Evolutionary conservation across 2,113 vertebrate species (phyloP).

Genomic region (Asarcornis scutulata): DNA sequence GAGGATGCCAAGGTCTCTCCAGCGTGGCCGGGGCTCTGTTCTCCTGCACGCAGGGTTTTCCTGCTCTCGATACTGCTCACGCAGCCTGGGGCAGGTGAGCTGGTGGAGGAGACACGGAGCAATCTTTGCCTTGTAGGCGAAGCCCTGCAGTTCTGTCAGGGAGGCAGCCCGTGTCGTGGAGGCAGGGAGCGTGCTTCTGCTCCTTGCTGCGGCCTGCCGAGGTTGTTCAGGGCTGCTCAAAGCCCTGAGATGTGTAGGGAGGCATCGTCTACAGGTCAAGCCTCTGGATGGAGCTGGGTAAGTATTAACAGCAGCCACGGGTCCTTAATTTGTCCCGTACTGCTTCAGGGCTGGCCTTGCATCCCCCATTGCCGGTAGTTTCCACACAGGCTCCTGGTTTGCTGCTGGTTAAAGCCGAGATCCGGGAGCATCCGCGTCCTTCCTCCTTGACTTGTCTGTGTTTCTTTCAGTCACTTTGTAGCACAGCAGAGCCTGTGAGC

Average conservation of each 20-base stretch:
- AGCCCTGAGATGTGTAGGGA: not conserved
- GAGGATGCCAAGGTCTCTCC: not conserved
- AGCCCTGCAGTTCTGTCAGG: not conserved
- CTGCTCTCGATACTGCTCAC: fast-evolving
- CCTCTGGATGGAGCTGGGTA: not conserved
- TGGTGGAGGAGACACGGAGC: not conserved
- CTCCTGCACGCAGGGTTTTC: fast-evolving
- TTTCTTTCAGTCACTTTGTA: not conserved
- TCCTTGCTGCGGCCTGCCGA: not conserved
- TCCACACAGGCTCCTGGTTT: not conserved
- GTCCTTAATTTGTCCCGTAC: not conserved
- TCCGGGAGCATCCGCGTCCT: not conserved
- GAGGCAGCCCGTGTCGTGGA: not conserved
- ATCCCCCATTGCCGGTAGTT: fast-evolving
- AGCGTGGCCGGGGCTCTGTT: no score
- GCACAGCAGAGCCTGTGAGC: fast-evolving
- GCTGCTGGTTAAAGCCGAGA: not conserved
- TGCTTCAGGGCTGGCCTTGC: not conserved
- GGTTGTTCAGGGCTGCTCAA: not conserved
- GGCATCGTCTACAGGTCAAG: fast-evolving
- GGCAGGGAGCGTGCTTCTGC: not conserved
- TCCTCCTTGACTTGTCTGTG: not conserved
- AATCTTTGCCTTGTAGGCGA: not conserved
- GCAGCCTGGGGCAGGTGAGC: fast-evolving
- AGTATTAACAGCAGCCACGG: not conserved